A percentile compares a stretch with the other conserved stretches of the same genome.
These are phyloP conservation scores for Ariolimax columbianus DNA, from an alignment of 2,888 invertebrate genomes.

Conservation along the genomic window DNA sequence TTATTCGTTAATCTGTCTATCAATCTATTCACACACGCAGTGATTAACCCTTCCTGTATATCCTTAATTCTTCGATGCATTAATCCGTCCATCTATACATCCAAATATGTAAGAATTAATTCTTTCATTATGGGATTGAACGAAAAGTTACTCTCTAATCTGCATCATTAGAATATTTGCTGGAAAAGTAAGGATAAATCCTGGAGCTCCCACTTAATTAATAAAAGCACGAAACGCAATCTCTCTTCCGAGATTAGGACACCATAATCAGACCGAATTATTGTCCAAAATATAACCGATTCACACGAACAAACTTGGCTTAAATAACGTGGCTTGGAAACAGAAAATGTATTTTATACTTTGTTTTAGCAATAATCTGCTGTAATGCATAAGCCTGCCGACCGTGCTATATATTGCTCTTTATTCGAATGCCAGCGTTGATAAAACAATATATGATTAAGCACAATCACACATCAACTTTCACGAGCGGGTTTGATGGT, in stretches of 20 bases:
- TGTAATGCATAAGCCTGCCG: neutral
- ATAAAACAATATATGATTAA: constrained; percentile 21
- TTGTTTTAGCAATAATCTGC: neutral
- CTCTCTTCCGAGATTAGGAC: neutral
- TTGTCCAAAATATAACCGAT: neutral
- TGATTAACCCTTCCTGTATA: too few species aligned
- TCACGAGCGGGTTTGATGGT: neutral
- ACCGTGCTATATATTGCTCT: neutral
- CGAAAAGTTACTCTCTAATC: neutral
- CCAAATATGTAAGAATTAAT: neutral
- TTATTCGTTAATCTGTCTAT: too few species aligned
- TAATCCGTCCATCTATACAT: neutral
- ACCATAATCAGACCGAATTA: neutral
- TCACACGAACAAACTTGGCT: neutral
- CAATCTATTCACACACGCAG: too few species aligned
- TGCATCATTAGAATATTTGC: neutral
- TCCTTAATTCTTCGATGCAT: neutral
- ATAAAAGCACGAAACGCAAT: neutral
- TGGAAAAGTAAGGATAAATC: neutral
- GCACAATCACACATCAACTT: neutral
- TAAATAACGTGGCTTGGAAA: neutral
- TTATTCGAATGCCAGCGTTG: neutral
- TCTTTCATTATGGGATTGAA: neutral
- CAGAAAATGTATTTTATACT: neutral
- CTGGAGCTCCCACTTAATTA: neutral